Base-by-base conservation (phyloP, 2,113 vertebrate genomes). In the Boleophthalmus pectinirostris region DNA sequence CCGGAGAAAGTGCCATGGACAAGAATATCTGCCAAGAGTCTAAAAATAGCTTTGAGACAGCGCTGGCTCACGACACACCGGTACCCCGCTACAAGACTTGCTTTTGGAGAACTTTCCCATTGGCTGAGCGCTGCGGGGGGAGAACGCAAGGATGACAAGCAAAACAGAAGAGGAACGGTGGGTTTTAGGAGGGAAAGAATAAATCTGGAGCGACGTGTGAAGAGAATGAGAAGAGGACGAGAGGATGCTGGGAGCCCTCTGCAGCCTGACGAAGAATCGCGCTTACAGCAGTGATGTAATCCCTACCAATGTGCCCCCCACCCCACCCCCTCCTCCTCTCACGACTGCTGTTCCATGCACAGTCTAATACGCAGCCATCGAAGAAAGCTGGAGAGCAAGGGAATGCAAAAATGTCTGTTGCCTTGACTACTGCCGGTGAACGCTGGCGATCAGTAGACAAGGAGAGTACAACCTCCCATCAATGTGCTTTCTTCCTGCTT, bases 41-140 rank as follows among this genome's bases (percentile, higher is more conserved):
- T 92, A 92, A 91, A 92, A 78, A 90, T 92, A 92, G 88, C 60
- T 73, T 75, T 74, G 75, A 90, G 83, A 87, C 80, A 76, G 74
- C 74, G 82, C 78, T 85, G 66, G 77, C 81, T 83, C 84, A 78
- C 29, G 25, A 84, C 83, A 85, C 56, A 49, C 82, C 66, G 75
- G 78, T 83, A 82, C 69, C 61, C 54, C 77, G 81, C 85, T 80
- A 84, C 73, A 84, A 12, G 61, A 73, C 61, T 84, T 66, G 80
- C 82, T 89, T 45, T 64, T 45, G 51, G 77, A 79, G 72, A 82
- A 81, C 25, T 82, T 83, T 72, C 75, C 85, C 79, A 74, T 75
- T 68, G 77, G 78, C 67, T 64, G 75, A 67, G 69, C 58, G 10
- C 74, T 78, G 77, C 4, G 29, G 72, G 78, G 77, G 77, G 71